These are phyloP conservation scores for Catagonus wagneri DNA, from an alignment of 2,113 vertebrate genomes.

Conservation along the genomic window DNA sequence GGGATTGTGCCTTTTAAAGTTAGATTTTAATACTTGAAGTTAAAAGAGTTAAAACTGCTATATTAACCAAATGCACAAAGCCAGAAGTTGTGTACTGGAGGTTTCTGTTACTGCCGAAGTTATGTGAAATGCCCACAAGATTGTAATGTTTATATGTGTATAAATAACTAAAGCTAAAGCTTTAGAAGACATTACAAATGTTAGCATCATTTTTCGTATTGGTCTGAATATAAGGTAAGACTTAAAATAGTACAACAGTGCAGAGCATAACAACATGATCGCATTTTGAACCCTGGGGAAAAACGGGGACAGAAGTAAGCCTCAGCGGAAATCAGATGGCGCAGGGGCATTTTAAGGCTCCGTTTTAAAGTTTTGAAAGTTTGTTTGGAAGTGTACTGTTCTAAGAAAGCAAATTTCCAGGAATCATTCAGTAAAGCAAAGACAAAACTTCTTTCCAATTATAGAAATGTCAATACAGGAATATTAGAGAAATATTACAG, in stretches of 20 bases:
- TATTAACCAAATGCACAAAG: not conserved
- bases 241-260: not conserved
- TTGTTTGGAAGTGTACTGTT: not conserved
- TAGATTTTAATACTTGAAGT: slow-evolving; percentile 8
- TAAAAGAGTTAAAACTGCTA: slow-evolving; percentile 7
- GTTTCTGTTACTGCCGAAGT: not conserved
- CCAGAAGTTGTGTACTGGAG: not conserved
- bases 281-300: not conserved
- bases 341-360: not conserved
- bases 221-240: not conserved
- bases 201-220: not conserved
- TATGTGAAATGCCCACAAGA: not conserved
- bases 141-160: not conserved
- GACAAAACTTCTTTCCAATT: not conserved
- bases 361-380: not conserved
- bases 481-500: not conserved
- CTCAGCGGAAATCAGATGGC: not conserved
- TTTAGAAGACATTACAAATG: slow-evolving; percentile 43
- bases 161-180: slow-evolving; percentile 15
- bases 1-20: not conserved
- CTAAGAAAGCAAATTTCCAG: slow-evolving; percentile 32
- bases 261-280: not conserved
- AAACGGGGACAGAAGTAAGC: not conserved
- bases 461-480: not conserved
- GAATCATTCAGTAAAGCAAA: slow-evolving; percentile 14